These are phyloP conservation scores for Tetraneura akinire DNA, from an alignment of 1,140 invertebrate genomes.

Conservation along the genomic window DNA sequence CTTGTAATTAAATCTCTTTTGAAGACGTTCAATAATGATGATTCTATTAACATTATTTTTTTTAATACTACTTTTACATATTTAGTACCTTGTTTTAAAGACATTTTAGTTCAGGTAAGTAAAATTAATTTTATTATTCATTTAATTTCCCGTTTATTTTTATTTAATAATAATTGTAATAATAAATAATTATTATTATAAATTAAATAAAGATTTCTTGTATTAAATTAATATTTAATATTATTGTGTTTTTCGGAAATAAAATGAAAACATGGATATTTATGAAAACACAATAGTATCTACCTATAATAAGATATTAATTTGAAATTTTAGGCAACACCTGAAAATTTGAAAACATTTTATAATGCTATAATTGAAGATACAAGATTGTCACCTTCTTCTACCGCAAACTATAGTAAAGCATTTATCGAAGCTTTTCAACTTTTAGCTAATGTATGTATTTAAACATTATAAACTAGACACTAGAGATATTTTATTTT, in stretches of 20 bases:
- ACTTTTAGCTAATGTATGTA: slow-evolving; percentile 71
- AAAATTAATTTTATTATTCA: slow-evolving; percentile 8
- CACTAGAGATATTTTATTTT: too few species aligned
- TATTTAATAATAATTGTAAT: too few species aligned
- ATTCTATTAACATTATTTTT: slow-evolving; percentile 83
- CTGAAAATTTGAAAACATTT: slow-evolving; percentile 81
- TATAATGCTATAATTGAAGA: slow-evolving; percentile 68
- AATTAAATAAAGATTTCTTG: too few species aligned
- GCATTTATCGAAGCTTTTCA: slow-evolving; percentile 86
- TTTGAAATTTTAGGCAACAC: slow-evolving; percentile 71
- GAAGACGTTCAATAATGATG: slow-evolving; percentile 96
- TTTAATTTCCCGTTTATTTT: too few species aligned
- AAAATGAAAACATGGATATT: too few species aligned
- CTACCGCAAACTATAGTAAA: slow-evolving; percentile 82
- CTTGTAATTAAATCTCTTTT: slow-evolving; percentile 83
- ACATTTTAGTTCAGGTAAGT: slow-evolving; percentile 51
- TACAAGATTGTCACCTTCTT: slow-evolving; percentile 66
- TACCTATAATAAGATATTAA: too few species aligned
- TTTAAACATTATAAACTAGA: background rate
- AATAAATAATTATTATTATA: too few species aligned
- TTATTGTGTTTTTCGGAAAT: too few species aligned
- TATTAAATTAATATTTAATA: too few species aligned
- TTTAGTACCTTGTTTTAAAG: slow-evolving; percentile 70
- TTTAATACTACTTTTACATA: slow-evolving; percentile 71
- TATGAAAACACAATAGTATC: too few species aligned